Evolutionary conservation across 1,140 invertebrate species (phyloP), one percentile per base, ranked within the genome.

Genomic region (Pseudoatta argentina): DNA sequence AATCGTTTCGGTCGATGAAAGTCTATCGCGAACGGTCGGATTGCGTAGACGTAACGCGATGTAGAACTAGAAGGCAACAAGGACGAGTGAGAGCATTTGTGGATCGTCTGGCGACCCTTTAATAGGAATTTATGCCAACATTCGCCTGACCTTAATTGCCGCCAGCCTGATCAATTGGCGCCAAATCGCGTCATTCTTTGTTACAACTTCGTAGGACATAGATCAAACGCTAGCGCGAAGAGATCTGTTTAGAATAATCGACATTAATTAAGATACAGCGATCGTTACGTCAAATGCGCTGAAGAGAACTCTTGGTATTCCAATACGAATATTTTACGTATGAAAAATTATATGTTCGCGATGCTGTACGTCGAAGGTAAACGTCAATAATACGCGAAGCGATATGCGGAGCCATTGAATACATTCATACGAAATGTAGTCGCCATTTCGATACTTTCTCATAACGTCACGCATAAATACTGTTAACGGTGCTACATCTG

Each of bases 121-220:
- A 64, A 91, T 91, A 81, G 87, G 83, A 86, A 91, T 90, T 91
- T 88, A 88, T 91, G 89, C 82, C 89, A 88, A 86, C 89, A 76
- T 83, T 86, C 27, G 69, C 61, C 89, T 53, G 77, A n/a, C 67
- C 83, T 86, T 90, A 87, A 90, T 91, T 88, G 89, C 82, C 86
- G 77, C 67, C 87, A 67, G 76, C 57, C 69, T 76, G 75, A 91
- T 91, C 89, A 91, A 87, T 91, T 86, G 89, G 73, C 64, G 87
- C 27, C 18, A 51, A 89, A 88, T 86, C 76, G 76, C 61, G 66
- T 10, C 53, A 53, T 48, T 71, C 18, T 30, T 24, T 34, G 64
- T 27, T 48, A 14, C 24, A 5, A 21, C 76, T 69, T 34, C 85
- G 59, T 34, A 57, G 71, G 24, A 76, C 75, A 18, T 61, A 69